Base-by-base conservation (phyloP, 2,888 invertebrate species). In the Entomobrya multifasciata region DNA sequence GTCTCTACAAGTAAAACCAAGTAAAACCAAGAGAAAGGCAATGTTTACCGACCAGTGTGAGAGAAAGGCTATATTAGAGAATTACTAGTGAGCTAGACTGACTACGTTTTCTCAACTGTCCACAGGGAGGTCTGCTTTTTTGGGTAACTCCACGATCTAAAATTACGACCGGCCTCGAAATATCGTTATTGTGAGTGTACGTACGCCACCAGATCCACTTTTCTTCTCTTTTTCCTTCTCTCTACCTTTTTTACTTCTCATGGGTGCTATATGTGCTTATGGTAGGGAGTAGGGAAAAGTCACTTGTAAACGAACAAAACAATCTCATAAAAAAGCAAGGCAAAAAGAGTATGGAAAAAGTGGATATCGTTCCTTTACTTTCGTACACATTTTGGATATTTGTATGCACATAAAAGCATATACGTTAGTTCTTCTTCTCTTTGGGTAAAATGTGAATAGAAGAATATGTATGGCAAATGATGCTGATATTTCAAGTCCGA, bases 401-500 rank as follows among this genome's bases (percentile, higher is more conserved):
- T n/a, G n/a, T n/a, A n/a, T n/a, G n/a, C n/a, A n/a, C n/a, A n/a
- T n/a, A n/a, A n/a, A n/a, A n/a, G n/a, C n/a, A n/a, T n/a, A n/a
- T n/a, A n/a, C n/a, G n/a, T n/a, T n/a, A n/a, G n/a, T 27, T n/a
- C 27, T 30, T 13, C 15, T 10, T 55, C 1, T 11, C 25, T 36
- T 8, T 36, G 25, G 1, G 41, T 65, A 55, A 15, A 67, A n/a
- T n/a, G 17, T 72, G 72, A 15, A 17, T 17, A 52, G 30, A 49
- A 36, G n/a, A n/a, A n/a, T n/a, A 22, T 25, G 52, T 65, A 65
- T 20, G 30, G 36, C 65, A 79, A 80, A 80, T 57, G 72, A 22
- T 13, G 41, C 44, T 72, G 81, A 44, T 81, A 81, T 72, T 81
- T 81, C 72, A 81, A n/a, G 57, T 70, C 55, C 52, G 70, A 70